These are phyloP conservation scores for Panorpa germanica DNA, from an alignment of 2,888 invertebrate genomes.

Conservation along the genomic window DNA sequence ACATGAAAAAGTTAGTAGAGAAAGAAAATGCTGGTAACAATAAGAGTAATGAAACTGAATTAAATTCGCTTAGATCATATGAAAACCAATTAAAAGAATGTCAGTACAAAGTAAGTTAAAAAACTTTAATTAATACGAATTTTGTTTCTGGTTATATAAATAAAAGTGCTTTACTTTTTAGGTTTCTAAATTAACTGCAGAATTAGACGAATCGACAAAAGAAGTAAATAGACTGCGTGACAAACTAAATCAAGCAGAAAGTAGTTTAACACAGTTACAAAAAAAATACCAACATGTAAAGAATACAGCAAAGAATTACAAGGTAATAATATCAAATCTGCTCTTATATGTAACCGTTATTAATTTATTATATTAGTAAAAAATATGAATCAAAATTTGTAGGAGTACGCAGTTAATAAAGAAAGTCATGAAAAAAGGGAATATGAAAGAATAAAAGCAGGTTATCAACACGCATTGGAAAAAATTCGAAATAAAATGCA, in stretches of 20 bases:
- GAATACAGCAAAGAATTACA: slow-evolving; percentile 40
- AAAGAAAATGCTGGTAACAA: slow-evolving; percentile 16
- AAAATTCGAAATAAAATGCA: slow-evolving; percentile 32
- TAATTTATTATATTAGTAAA: slow-evolving; percentile 2
- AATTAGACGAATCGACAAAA: too few relatives aligned
- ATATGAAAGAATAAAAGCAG: slow-evolving; percentile 40
- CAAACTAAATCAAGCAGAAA: too few relatives aligned
- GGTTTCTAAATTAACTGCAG: too few relatives aligned
- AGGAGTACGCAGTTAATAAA: slow-evolving; percentile 42
- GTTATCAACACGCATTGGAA: slow-evolving; percentile 34
- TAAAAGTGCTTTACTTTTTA: too few relatives aligned
- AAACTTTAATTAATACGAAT: too few relatives aligned
- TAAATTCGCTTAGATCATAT: too few relatives aligned
- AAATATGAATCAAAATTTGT: slow-evolving; percentile 13
- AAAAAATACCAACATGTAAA: slow-evolving; percentile 43
- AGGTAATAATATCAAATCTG: too few relatives aligned
- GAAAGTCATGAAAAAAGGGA: slow-evolving; percentile 41
- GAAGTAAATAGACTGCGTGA: too few relatives aligned
- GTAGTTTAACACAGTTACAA: slow-evolving; percentile 20
- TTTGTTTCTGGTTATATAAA: too few relatives aligned
- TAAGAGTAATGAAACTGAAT: not conserved
- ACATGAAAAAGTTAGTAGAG: slow-evolving; percentile 17
- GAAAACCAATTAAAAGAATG: too few relatives aligned
- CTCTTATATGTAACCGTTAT: too few relatives aligned
- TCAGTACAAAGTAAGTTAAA: too few relatives aligned